phyloP scores from a whole-genome alignment of 2,797 vertebrate species.

The Hirundo rustica region DNA sequence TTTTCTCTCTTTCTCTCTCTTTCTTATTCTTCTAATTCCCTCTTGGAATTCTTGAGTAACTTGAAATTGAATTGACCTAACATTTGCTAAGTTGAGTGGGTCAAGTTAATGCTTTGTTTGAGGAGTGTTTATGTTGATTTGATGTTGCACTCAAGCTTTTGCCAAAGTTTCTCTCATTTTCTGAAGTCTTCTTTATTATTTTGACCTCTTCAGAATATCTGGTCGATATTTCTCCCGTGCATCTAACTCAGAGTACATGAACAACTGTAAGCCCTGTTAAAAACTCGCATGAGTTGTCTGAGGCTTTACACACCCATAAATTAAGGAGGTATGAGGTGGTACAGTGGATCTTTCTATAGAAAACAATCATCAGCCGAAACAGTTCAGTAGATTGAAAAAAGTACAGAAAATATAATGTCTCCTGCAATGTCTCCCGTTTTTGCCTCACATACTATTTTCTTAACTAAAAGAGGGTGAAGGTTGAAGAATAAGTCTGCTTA shows the following conservation, averaged over 20 bases:
- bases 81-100: neutral
- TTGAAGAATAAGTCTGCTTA: neutral
- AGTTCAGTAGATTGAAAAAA: neutral
- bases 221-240: neutral
- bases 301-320: neutral
- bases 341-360: neutral
- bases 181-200: neutral
- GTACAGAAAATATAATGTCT: neutral
- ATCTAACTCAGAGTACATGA: neutral
- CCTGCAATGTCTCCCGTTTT: neutral
- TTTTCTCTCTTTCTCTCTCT: neutral
- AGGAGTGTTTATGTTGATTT: neutral
- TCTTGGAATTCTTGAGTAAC: neutral
- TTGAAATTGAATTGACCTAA: neutral
- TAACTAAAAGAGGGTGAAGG: neutral
- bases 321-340: neutral
- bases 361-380: neutral
- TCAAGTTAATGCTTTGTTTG: neutral
- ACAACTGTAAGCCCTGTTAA: neutral
- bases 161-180: neutral
- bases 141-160: neutral
- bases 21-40: neutral
- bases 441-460: neutral
- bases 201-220: neutral
- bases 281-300: rapidly evolving